Base-by-base conservation (phyloP, 2,888 invertebrate species). In the Drosophila hawaiiensis region DNA sequence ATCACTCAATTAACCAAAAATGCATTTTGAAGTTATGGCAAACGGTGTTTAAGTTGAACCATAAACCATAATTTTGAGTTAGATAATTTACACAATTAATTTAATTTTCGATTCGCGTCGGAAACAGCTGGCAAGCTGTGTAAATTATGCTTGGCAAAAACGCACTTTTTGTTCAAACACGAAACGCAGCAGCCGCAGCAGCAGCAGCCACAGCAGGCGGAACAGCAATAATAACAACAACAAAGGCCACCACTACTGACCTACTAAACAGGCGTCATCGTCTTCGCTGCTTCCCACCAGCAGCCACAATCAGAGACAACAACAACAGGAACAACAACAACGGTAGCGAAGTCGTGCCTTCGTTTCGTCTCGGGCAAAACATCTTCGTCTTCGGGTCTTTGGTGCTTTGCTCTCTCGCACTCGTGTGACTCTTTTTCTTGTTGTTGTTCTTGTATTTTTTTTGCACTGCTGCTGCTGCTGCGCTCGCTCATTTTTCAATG, bases 241-340 rank as follows among this genome's bases (percentile, higher is more conserved):
- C 73, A 75, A 73, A 71, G 69, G 61, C 78, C 68, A 83, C 91
- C 92, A 92, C 92, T 91, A 92, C 92, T 92, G 92, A 92, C 92
- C 92, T 92, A 92, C 92, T 92, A 92, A 92, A 80, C 73, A 65
- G 69, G 76, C 83, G 76, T 76, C 68, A 64, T 55, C 68, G 70
- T 65, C 67, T 68, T 77, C 68, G 64, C 35, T 67, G 66, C 82
- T 66, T 73, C 73, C 72, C 69, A 70, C 64, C 67, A 71, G 53
- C 84, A 71, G 50, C 67, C 35, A 29, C 71, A 70, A 50, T 47
- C 65, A 54, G 59, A 53, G 53, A 29, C 41, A 59, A 16, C 68
- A 64, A 31, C 28, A 47, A 33, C 64, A 49, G 19, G 66, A 55
- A 29, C 37, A 59, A 16, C 68, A 47, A 33, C 65, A 49, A 35